Conservation (phyloP, 2,113 vertebrate species). For the Pterocles orientalis region DNA sequence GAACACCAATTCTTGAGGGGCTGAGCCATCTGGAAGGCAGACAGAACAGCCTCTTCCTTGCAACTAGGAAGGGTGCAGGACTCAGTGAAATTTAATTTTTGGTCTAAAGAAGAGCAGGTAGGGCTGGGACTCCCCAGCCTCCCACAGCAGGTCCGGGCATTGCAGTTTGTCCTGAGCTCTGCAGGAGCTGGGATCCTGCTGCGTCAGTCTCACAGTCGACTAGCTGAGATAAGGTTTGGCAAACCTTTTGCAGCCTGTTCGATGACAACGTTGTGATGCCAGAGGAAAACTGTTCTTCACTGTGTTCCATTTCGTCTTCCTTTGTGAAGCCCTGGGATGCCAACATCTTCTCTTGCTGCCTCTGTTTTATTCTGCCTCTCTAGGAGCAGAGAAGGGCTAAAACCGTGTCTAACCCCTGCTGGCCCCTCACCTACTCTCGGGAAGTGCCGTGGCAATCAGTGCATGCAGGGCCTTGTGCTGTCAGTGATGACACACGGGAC, state of each 20-base stretch:
- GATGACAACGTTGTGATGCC: background rate
- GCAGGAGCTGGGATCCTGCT: background rate
- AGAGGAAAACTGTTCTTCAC: background rate
- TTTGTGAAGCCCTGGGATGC: background rate
- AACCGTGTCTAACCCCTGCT: conserved; percentile 40
- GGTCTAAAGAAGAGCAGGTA: background rate
- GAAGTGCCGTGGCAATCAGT: conserved; percentile 9
- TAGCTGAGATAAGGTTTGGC: background rate
- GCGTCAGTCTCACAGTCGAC: background rate
- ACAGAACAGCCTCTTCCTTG: background rate
- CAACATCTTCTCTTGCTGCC: background rate
- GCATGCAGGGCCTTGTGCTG: background rate
- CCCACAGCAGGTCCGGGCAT: background rate
- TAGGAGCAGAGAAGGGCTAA: conserved; percentile 14
- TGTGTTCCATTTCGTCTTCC: background rate
- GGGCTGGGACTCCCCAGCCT: background rate
- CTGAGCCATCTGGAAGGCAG: background rate
- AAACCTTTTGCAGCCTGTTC: background rate
- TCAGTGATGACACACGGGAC: accelerated
- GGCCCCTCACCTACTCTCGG: conserved; percentile 25
- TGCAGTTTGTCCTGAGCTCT: background rate
- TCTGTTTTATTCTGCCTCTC: background rate
- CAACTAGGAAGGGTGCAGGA: background rate
- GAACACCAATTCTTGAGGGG: background rate
- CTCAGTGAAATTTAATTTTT: background rate